Base-by-base conservation (phyloP, 1,140 invertebrate species). In the Drosophila cardini region DNA sequence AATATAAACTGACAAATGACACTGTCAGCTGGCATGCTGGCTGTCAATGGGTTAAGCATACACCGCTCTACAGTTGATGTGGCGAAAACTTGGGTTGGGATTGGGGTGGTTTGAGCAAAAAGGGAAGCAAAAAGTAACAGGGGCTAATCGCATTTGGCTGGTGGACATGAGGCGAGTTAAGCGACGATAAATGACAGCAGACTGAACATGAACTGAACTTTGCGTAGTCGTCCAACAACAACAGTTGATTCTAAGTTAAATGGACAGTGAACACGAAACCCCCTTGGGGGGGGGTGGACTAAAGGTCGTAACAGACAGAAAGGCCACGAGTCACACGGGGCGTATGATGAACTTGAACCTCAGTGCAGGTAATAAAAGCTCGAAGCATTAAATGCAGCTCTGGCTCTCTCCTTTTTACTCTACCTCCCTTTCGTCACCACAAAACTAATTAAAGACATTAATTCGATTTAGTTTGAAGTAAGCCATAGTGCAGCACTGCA, bases 111-210 rank as follows among this genome's bases (percentile, higher is more conserved):
- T n/a, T n/a, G n/a, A n/a, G 32, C 5, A 2, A 46, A 46, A n/a
- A n/a, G n/a, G 43, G 38, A 57, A n/a, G 42, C 45, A 57, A 62
- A 52, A 67, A 11, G 13, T 32, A 40, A 68, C 57, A 34, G 60
- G 46, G 79, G 79, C 74, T 78, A 81, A 81, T 81, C 73, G 73
- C 69, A 73, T 81, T 80, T 69, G 65, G 16, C 56, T 62, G 52
- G 13, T 15, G 13, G 36, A 15, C 15, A 57, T 26, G 34, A 40
- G 63, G 45, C 63, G 38, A 72, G 48, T 21, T 72, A 73, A 73
- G 63, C 63, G 63, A 72, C 69, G 52, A 57, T 72, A 61, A 78
- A 65, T 74, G 79, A 78, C 74, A 82, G 56, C 40, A 58, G 69
- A 56, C 53, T 69, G 38, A 79, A 73, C 78, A 57, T 48, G 60